Evolutionary conservation across 2,888 invertebrate species (phyloP).

Genomic region (Sipunculus nudus): DNA sequence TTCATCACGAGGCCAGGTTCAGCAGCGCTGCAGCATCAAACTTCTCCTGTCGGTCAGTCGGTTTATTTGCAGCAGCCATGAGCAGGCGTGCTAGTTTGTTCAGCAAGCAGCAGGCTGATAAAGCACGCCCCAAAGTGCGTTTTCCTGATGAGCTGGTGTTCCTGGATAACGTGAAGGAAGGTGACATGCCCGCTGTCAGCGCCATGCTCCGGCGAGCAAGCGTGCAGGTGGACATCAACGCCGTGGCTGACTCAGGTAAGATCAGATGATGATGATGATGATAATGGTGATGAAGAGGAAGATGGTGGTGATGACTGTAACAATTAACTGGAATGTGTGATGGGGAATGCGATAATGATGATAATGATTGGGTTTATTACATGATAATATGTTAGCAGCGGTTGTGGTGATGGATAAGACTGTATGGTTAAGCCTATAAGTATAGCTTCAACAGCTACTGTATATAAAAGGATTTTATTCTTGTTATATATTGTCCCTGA

Average conservation of each 20-base stretch:
- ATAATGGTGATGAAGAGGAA: too few species aligned
- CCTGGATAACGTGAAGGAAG: constrained; percentile 63
- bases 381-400: too few species aligned
- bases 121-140: constrained; percentile 53
- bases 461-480: too few species aligned
- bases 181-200: constrained; percentile 56
- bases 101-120: constrained; percentile 57
- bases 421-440: too few species aligned
- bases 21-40: too few species aligned
- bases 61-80: constrained; percentile 51
- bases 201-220: constrained; percentile 62
- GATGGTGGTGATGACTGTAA: neutral
- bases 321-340: neutral
- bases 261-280: too few species aligned
- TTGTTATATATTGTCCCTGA: too few species aligned
- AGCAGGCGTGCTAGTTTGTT: constrained; percentile 61
- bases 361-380: too few species aligned
- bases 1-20: too few species aligned
- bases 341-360: neutral
- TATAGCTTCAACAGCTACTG: too few species aligned
- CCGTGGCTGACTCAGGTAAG: constrained; percentile 57
- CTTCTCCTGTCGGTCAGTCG: too few species aligned
- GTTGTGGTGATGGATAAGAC: too few species aligned
- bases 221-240: constrained; percentile 62
- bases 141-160: constrained; percentile 65